Evolutionary conservation across 2,888 invertebrate species (phyloP).

Genomic region (Aporophyla lueneburgensis): DNA sequence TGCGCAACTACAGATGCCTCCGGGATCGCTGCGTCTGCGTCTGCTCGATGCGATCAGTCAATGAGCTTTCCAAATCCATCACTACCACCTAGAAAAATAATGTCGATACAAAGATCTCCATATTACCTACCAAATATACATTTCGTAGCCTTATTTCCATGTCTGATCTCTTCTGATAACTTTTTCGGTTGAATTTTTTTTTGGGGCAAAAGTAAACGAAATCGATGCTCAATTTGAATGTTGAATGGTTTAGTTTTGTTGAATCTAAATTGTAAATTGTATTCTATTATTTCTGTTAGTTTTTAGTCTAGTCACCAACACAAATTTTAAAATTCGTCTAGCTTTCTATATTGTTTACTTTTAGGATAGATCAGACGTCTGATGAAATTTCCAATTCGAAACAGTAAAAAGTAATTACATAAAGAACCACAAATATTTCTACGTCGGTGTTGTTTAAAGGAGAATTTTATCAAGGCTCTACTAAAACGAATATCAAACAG

Average conservation of each 20-base stretch:
- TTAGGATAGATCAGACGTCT: slow-evolving; percentile 5
- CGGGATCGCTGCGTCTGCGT: slow-evolving; percentile 62
- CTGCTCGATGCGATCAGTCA: slow-evolving; percentile 42
- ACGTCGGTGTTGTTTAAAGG: slow-evolving; percentile 48
- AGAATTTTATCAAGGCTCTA: slow-evolving; percentile 60
- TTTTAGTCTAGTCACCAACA: slow-evolving; percentile 19
- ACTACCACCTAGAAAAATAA: slow-evolving; percentile 1
- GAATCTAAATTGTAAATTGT: slow-evolving; percentile 38
- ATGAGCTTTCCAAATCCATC: slow-evolving; percentile 49
- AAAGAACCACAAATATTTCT: slow-evolving; percentile 33
- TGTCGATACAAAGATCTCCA: slow-evolving; percentile 4
- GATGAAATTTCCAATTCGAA: slow-evolving; percentile 32
- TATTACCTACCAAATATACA: slow-evolving; percentile 23
- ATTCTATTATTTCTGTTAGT: slow-evolving; percentile 17
- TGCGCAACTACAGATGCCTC: slow-evolving; percentile 68
- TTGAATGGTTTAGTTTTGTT: slow-evolving; percentile 37
- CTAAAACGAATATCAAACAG: slow-evolving; percentile 69
- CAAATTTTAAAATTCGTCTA: slow-evolving; percentile 3
- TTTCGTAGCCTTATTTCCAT: slow-evolving; percentile 28
- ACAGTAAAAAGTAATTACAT: slow-evolving; percentile 21
- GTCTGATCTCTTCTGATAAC: slow-evolving; percentile 36
- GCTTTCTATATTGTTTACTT: slow-evolving; percentile 23
- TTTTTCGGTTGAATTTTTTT: slow-evolving; percentile 41
- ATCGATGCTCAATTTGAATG: slow-evolving; percentile 46
- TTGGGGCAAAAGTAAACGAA: slow-evolving; percentile 36